Percentiles rank a stretch among this genome's conserved stretches.
phyloP scores from a whole-genome alignment of 2,888 invertebrate species.

The Chrysolina americana region DNA sequence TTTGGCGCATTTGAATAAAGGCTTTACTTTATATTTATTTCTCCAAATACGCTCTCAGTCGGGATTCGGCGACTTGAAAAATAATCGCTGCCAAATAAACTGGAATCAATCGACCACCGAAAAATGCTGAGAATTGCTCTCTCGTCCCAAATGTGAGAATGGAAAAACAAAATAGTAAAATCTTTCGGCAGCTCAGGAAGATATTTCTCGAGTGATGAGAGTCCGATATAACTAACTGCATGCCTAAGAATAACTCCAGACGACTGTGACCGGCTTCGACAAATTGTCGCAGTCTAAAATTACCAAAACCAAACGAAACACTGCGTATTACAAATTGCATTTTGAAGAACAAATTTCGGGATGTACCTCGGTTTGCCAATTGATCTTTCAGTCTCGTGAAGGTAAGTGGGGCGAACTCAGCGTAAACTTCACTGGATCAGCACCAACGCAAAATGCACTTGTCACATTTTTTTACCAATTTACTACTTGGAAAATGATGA shows the following conservation, averaged over 20 bases:
- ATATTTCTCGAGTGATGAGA: conserved; percentile 20
- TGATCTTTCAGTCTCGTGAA: too few species aligned
- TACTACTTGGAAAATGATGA: too few species aligned
- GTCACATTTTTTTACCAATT: too few species aligned
- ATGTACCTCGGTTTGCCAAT: neutral
- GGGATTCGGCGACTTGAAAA: too few species aligned
- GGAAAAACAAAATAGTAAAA: conserved; percentile 2
- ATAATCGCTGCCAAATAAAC: too few species aligned
- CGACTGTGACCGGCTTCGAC: conserved; percentile 31
- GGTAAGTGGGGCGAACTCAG: too few species aligned
- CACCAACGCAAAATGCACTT: too few species aligned
- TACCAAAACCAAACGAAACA: conserved; percentile 34
- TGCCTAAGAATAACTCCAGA: conserved; percentile 28
- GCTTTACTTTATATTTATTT: too few species aligned
- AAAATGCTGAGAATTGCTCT: neutral
- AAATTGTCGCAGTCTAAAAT: conserved; percentile 40
- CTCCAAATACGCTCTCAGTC: neutral
- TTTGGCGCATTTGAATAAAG: too few species aligned
- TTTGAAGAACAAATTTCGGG: neutral
- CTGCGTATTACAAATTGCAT: conserved; percentile 1
- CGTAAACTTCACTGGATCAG: too few species aligned
- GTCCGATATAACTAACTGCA: conserved; percentile 18
- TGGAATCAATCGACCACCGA: neutral
- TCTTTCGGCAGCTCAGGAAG: conserved; percentile 1
- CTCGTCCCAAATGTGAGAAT: neutral